Evolutionary conservation across 2,888 invertebrate genomes (phyloP).

Genomic region (Cordilura impudica): DNA sequence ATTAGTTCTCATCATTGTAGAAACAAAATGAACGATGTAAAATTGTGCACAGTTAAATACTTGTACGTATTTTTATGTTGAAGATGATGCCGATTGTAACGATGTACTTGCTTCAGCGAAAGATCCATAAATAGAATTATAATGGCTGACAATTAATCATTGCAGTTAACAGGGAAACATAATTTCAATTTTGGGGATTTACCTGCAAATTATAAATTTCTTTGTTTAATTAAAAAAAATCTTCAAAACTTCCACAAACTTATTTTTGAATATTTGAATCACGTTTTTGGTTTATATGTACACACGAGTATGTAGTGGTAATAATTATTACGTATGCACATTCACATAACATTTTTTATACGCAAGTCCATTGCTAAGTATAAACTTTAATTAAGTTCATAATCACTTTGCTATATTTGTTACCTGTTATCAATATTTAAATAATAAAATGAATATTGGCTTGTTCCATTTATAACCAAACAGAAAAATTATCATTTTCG

Average conservation of each 20-base stretch:
- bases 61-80: background rate
- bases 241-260: background rate
- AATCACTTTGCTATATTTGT: too few relatives aligned
- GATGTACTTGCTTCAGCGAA: constrained; percentile 42
- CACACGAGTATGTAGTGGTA: too few relatives aligned
- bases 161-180: constrained; percentile 67
- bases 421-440: too few relatives aligned
- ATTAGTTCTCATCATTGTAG: constrained; percentile 54
- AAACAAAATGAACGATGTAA: constrained; percentile 30
- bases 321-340: too few relatives aligned
- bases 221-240: constrained; percentile 27
- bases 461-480: too few relatives aligned
- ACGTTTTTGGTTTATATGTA: too few relatives aligned
- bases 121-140: constrained; percentile 71
- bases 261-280: too few relatives aligned
- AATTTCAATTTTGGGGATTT: constrained; percentile 7
- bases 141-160: constrained; percentile 72
- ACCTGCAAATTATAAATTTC: constrained; percentile 43
- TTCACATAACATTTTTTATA: too few relatives aligned
- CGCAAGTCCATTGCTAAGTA: too few relatives aligned
- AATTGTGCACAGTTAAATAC: constrained; percentile 16
- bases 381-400: too few relatives aligned
- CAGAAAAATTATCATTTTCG: too few relatives aligned
- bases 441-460: too few relatives aligned
- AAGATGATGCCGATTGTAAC: constrained; percentile 31